These are phyloP conservation scores for Scolopax mira DNA, from an alignment of 2,113 vertebrate genomes.

Conservation along the genomic window DNA sequence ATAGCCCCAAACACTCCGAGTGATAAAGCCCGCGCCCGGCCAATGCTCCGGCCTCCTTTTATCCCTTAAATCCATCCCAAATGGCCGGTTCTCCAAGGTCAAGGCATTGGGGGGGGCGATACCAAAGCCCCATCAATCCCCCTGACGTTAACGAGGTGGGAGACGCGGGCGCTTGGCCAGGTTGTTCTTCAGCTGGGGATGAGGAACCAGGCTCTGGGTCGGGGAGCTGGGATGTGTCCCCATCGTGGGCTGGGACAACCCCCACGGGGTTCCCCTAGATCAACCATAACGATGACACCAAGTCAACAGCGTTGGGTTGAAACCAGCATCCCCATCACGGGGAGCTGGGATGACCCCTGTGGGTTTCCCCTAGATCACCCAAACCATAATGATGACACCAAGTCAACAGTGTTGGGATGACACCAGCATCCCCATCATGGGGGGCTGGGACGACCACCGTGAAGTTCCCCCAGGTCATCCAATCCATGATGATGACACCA, in stretches of 20 bases:
- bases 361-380: not conserved
- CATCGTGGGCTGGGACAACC: rapidly evolving
- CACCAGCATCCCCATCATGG: rapidly evolving
- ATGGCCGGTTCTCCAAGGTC: not conserved
- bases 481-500: not conserved
- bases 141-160: not conserved
- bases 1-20: not conserved
- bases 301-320: not conserved
- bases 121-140: not conserved
- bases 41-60: rapidly evolving
- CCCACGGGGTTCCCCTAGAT: rapidly evolving
- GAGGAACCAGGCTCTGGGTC: rapidly evolving
- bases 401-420: too few species aligned
- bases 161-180: not conserved
- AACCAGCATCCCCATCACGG: rapidly evolving
- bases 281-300: not conserved
- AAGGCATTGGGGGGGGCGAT: not conserved
- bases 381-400: not conserved
- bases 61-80: not conserved
- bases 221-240: not conserved
- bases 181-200: not conserved
- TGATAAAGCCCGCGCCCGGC: not conserved
- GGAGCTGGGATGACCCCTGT: rapidly evolving
- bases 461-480: not conserved
- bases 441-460: rapidly evolving